Evolutionary conservation across 2,797 vertebrate species (phyloP).

Genomic region (Odontamblyopus lacepedii): DNA sequence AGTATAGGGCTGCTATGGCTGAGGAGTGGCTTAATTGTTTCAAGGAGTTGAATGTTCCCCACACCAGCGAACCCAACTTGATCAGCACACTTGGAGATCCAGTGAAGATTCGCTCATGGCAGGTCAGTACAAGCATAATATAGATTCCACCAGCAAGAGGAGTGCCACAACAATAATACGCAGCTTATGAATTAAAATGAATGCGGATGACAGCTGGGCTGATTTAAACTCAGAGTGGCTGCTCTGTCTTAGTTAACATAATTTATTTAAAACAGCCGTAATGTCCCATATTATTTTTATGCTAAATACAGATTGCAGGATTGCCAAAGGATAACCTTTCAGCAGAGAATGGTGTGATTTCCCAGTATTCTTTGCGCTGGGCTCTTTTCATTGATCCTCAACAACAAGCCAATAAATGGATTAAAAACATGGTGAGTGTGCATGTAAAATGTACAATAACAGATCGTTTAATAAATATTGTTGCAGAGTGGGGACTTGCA

Average conservation of each 20-base stretch:
- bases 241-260: neutral
- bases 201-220: neutral
- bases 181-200: neutral
- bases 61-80: conserved; percentile 80
- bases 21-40: conserved; percentile 84
- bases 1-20: conserved; percentile 81
- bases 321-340: conserved; percentile 88
- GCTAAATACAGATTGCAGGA: conserved; percentile 80
- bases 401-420: conserved; percentile 94
- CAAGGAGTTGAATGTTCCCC: conserved; percentile 78
- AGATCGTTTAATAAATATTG: neutral
- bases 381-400: conserved; percentile 92
- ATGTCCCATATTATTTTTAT: neutral
- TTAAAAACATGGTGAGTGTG: conserved; percentile 87
- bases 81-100: conserved; percentile 87
- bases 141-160: neutral
- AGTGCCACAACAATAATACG: neutral
- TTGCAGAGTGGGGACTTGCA: neutral
- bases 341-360: conserved; percentile 89
- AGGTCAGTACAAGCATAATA: conserved; percentile 72
- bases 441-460: neutral
- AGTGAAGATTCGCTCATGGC: conserved; percentile 89
- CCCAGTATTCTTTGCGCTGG: conserved; percentile 86
- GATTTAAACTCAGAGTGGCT: neutral
- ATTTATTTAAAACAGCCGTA: neutral